Percentiles rank a stretch among this genome's conserved stretches.
phyloP scores from a whole-genome alignment of 92 coral and sea anemone genomes.

The Actinernus sp. region DNA sequence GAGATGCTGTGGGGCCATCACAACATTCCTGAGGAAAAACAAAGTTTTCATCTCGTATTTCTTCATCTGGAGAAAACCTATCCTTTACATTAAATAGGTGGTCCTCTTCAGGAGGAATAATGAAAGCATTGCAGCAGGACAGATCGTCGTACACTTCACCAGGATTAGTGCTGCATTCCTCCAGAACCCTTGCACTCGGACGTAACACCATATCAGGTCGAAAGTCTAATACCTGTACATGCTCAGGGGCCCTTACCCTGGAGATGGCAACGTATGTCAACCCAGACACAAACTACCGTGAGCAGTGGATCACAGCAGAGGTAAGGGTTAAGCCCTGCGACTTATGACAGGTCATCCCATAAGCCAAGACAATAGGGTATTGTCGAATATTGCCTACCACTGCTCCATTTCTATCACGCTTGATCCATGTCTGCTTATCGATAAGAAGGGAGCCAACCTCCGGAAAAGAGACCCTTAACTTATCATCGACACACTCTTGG shows the following conservation, averaged over 20 bases:
- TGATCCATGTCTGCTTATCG: slow-evolving; percentile 15
- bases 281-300: slow-evolving; percentile 28
- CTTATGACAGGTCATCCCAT: slow-evolving; percentile 37
- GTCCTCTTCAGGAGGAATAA: background rate
- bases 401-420: slow-evolving; percentile 15
- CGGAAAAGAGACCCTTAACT: slow-evolving; percentile 7
- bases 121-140: slow-evolving; percentile 10
- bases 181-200: too few relatives aligned
- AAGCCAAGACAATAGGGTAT: slow-evolving; percentile 22
- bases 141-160: slow-evolving; percentile 7
- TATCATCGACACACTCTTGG: slow-evolving; percentile 2
- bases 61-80: background rate
- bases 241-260: background rate
- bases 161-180: too few relatives aligned
- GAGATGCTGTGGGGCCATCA: slow-evolving; percentile 12
- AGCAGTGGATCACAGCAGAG: slow-evolving; percentile 38
- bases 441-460: slow-evolving; percentile 6
- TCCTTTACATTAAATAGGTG: slow-evolving; percentile 10
- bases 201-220: too few relatives aligned
- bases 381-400: slow-evolving; percentile 15
- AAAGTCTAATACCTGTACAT: background rate
- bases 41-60: background rate
- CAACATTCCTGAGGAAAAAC: background rate
- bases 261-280: too few relatives aligned
- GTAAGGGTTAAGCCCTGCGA: slow-evolving; percentile 30